Conservation (phyloP, 2,888 invertebrate genomes). For the Caenorhabditis panamensis region DNA sequence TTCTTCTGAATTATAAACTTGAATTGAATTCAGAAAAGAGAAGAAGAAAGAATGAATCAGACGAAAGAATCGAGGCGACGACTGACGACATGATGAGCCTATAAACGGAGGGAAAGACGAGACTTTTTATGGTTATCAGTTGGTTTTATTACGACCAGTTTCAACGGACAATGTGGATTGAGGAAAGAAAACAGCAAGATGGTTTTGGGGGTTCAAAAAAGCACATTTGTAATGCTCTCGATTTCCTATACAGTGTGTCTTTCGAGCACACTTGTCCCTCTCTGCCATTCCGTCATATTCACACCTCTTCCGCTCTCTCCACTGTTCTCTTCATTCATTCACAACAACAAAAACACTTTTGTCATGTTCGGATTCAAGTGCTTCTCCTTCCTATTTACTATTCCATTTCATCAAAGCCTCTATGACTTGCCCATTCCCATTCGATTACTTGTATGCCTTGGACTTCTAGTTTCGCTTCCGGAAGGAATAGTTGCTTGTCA, state of each 20-base stretch:
- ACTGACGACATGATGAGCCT: slow-evolving; percentile 32
- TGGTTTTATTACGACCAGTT: slow-evolving; percentile 43
- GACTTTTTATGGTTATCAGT: slow-evolving; percentile 40
- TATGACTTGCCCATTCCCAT: too few relatives aligned
- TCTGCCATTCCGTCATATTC: too few relatives aligned
- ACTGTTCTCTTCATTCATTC: slow-evolving; percentile 9
- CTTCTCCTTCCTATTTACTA: slow-evolving; percentile 1
- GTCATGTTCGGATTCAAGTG: slow-evolving; percentile 27
- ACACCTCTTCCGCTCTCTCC: too few relatives aligned
- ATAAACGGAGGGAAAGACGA: slow-evolving; percentile 25
- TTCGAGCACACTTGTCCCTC: neutral
- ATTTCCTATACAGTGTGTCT: too few relatives aligned
- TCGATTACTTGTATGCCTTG: too few relatives aligned
- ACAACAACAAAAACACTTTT: slow-evolving; percentile 32
- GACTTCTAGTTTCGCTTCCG: neutral
- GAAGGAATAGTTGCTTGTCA: neutral
- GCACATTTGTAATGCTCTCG: neutral
- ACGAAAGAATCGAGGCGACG: neutral
- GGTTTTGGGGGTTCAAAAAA: too few relatives aligned
- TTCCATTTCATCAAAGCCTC: too few relatives aligned
- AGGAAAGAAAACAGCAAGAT: too few relatives aligned
- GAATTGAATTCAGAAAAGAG: slow-evolving; percentile 33
- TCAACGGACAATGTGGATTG: too few relatives aligned
- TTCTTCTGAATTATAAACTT: slow-evolving; percentile 41
- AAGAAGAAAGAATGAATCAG: slow-evolving; percentile 37